A percentile compares a stretch with the other conserved stretches of the same genome.
Conservation (phyloP, 2,888 invertebrate species). For the Peribatodes rhomboidaria region DNA sequence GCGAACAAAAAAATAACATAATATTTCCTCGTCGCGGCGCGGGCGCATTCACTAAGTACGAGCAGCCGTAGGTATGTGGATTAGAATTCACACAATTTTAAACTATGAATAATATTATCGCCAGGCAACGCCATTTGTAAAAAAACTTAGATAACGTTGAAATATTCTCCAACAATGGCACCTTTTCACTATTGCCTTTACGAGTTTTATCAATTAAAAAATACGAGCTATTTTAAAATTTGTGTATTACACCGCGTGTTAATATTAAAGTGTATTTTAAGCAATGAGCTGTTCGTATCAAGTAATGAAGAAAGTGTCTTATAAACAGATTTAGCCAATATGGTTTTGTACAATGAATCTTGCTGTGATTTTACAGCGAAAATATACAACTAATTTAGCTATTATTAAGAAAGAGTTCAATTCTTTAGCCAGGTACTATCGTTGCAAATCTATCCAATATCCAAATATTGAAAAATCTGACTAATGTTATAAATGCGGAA, state of each 20-base stretch:
- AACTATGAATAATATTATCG: conserved; percentile 13
- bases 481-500: too few relatives aligned
- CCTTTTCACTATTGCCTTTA: neutral
- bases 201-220: neutral
- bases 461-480: too few relatives aligned
- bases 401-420: too few relatives aligned
- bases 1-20: conserved; percentile 1
- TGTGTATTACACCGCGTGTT: too few relatives aligned
- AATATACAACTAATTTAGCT: too few relatives aligned
- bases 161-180: neutral
- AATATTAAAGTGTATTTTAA: neutral
- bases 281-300: neutral
- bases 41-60: neutral
- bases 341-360: too few relatives aligned
- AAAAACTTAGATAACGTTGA: neutral
- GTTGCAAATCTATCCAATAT: too few relatives aligned
- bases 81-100: conserved; percentile 15
- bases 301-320: neutral
- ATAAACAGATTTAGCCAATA: neutral
- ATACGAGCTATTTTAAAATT: neutral
- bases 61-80: neutral
- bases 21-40: conserved; percentile 1
- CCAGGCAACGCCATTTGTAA: neutral
- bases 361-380: too few relatives aligned
- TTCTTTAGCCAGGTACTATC: too few relatives aligned